These are phyloP conservation scores for Scortum barcoo DNA, from an alignment of 2,113 vertebrate genomes.

Conservation along the genomic window DNA sequence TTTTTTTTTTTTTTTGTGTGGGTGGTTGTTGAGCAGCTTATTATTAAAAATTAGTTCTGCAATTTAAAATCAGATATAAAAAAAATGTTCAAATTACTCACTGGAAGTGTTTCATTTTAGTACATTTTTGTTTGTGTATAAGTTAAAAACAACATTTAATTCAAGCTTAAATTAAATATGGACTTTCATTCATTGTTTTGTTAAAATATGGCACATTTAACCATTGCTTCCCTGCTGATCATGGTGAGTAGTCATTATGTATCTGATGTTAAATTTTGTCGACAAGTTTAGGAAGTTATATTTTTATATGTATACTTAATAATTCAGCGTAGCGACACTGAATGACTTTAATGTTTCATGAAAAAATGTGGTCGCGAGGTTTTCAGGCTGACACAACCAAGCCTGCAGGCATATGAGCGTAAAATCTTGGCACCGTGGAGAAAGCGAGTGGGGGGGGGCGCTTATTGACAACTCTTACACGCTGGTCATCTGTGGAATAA, in stretches of 20 bases:
- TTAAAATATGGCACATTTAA: background rate
- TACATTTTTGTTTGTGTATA: background rate
- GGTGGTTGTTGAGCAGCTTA: background rate
- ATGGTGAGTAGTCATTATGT: background rate
- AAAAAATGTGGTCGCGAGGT: background rate
- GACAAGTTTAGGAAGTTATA: background rate
- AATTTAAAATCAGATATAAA: background rate
- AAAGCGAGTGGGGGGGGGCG: background rate
- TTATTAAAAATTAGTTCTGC: background rate
- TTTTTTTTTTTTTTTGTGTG: background rate
- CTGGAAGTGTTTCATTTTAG: background rate
- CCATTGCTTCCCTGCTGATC: background rate
- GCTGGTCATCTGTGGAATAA: constrained; percentile 45
- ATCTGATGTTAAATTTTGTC: background rate
- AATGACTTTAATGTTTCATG: constrained; percentile 18
- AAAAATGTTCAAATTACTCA: background rate
- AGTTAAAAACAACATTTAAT: background rate
- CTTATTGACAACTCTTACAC: constrained; percentile 42
- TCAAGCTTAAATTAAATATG: background rate
- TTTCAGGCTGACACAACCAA: constrained; percentile 20
- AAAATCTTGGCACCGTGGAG: constrained; percentile 10
- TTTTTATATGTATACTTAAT: background rate
- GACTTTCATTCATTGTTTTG: background rate
- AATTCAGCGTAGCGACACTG: background rate
- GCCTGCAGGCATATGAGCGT: constrained; percentile 21